A percentile compares a stretch with the other conserved stretches of the same genome.
These are phyloP conservation scores for Aradophagus sp. DNA, from an alignment of 1,140 invertebrate genomes.

Conservation along the genomic window DNA sequence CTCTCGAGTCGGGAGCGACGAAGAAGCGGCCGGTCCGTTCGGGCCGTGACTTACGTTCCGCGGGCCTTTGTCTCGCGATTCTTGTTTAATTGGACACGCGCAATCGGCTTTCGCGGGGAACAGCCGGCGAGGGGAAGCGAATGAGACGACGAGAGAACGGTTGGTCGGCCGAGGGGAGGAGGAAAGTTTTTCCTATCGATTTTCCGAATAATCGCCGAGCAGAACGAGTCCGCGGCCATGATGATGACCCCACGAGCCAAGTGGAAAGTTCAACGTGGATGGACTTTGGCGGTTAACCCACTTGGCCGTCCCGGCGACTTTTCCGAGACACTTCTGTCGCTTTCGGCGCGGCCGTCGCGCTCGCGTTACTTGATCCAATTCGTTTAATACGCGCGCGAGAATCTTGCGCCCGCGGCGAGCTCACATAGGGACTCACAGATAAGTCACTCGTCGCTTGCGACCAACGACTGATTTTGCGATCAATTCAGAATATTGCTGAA, in stretches of 20 bases:
- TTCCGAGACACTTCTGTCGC: conserved; percentile 57
- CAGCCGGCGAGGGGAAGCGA: no score
- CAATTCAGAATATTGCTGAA: no score
- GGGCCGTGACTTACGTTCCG: no score
- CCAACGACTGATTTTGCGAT: no score
- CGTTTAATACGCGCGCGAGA: conserved; percentile 34
- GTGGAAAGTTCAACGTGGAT: conserved; percentile 60
- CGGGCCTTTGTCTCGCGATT: no score
- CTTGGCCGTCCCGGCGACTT: conserved; percentile 60
- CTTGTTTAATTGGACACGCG: no score
- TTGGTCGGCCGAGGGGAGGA: neutral
- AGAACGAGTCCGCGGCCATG: conserved; percentile 29
- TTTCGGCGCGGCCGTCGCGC: conserved; percentile 32
- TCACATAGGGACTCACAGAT: no score
- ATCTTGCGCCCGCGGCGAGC: no score
- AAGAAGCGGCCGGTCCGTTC: no score
- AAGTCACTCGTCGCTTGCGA: no score
- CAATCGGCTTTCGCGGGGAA: no score
- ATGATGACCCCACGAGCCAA: conserved; percentile 59
- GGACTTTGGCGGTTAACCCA: conserved; percentile 66
- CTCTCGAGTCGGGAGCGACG: neutral
- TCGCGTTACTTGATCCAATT: conserved; percentile 41
- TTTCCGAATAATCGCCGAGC: conserved; percentile 45
- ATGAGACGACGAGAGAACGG: neutral
- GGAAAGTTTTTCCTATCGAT: conserved; percentile 42